These are phyloP conservation scores for Clarias batrachus DNA, from an alignment of 2,113 vertebrate species.

Conservation along the genomic window DNA sequence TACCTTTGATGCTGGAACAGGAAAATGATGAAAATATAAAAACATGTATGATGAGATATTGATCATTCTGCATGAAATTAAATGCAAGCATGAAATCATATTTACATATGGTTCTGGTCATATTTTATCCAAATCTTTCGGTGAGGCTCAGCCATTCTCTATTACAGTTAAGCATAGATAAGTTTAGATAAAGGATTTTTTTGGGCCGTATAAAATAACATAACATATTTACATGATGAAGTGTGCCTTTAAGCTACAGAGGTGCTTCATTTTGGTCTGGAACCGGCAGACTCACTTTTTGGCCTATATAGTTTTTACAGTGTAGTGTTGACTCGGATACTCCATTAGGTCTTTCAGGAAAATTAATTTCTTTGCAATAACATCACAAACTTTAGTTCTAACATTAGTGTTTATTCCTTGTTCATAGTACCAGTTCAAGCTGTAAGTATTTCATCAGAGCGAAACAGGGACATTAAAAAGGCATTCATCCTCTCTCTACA, in stretches of 20 bases:
- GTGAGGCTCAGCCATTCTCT: too few species aligned
- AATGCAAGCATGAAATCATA: conserved; percentile 3
- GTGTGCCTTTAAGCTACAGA: background rate
- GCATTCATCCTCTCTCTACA: background rate
- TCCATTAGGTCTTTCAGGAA: background rate
- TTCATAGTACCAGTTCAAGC: too few species aligned
- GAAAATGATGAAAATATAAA: conserved; percentile 59
- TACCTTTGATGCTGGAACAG: conserved; percentile 59
- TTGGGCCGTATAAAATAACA: background rate
- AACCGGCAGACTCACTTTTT: conserved; percentile 4
- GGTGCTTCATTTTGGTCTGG: background rate
- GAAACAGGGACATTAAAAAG: conserved; percentile 25
- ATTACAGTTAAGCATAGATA: background rate
- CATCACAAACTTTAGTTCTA: background rate
- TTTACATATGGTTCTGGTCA: background rate
- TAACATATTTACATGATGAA: background rate
- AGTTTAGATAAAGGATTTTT: background rate
- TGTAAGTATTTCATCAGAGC: too few species aligned
- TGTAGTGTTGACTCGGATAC: background rate
- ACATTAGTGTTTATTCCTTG: too few species aligned
- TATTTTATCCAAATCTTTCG: background rate
- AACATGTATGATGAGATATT: conserved; percentile 10
- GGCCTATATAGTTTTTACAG: background rate
- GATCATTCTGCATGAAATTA: background rate
- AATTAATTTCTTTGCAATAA: background rate